phyloP scores from a whole-genome alignment of 2,888 invertebrate genomes.

The Siphlonurus alternatus region DNA sequence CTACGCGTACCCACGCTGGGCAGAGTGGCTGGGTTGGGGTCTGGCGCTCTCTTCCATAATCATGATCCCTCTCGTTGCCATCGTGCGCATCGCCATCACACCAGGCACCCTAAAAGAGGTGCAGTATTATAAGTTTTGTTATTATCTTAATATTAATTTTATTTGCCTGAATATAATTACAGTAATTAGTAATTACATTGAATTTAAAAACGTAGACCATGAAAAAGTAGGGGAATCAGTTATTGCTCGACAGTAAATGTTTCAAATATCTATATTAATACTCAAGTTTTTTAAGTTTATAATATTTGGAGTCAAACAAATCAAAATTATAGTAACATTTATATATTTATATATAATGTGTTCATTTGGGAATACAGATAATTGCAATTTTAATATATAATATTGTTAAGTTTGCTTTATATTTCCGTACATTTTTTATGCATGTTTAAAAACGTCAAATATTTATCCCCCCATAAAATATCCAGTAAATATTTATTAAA shows the following conservation, averaged over 20 bases:
- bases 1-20: conserved; percentile 53
- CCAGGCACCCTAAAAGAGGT: conserved; percentile 52
- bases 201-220: conserved; percentile 2
- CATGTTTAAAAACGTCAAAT: no score
- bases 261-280: no score
- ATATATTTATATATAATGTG: no score
- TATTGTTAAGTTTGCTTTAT: no score
- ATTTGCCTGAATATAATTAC: conserved; percentile 5
- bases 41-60: conserved; percentile 55
- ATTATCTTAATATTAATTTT: conserved; percentile 7
- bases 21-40: conserved; percentile 51
- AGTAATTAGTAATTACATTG: neutral
- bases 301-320: no score
- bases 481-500: no score
- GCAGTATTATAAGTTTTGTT: conserved; percentile 15
- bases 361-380: no score
- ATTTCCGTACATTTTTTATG: no score
- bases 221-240: neutral
- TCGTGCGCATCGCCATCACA: conserved; percentile 42
- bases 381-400: no score
- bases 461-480: no score
- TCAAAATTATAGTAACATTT: no score
- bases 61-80: conserved; percentile 51
- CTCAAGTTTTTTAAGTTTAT: no score
- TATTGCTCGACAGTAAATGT: neutral